Percentiles rank a stretch among this genome's conserved stretches.
These are phyloP conservation scores for Rhea americana DNA, from an alignment of 2,113 vertebrate genomes.

Conservation along the genomic window DNA sequence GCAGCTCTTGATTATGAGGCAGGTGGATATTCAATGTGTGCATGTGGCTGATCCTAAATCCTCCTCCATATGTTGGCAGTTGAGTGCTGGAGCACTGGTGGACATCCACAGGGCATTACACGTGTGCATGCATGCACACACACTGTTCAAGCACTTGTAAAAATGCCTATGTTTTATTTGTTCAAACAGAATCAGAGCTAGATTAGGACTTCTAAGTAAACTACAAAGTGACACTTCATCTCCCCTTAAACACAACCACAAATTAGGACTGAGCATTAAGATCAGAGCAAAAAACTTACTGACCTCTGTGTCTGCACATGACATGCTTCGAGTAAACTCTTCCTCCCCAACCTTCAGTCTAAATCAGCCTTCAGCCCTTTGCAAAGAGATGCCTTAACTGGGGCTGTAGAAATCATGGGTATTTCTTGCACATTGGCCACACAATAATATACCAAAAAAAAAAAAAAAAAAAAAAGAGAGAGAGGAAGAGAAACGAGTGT, in stretches of 20 bases:
- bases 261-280: neutral
- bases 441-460: neutral
- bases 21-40: neutral
- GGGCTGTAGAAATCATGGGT: neutral
- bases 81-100: neutral
- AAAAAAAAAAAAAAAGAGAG: neutral
- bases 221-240: neutral
- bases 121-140: accelerated
- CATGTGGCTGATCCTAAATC: neutral
- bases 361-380: neutral
- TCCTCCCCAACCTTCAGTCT: neutral
- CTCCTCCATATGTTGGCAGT: neutral
- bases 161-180: neutral
- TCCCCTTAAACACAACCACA: neutral
- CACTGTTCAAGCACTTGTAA: neutral
- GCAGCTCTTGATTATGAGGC: neutral
- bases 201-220: neutral
- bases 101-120: neutral
- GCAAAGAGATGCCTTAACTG: neutral
- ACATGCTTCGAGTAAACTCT: neutral
- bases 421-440: neutral
- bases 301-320: neutral
- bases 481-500: neutral
- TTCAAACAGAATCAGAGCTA: neutral
- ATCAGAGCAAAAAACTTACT: neutral